Base-by-base conservation (phyloP, 53 echinoderm and acorn worm genomes). In the Echinarachnius parma region DNA sequence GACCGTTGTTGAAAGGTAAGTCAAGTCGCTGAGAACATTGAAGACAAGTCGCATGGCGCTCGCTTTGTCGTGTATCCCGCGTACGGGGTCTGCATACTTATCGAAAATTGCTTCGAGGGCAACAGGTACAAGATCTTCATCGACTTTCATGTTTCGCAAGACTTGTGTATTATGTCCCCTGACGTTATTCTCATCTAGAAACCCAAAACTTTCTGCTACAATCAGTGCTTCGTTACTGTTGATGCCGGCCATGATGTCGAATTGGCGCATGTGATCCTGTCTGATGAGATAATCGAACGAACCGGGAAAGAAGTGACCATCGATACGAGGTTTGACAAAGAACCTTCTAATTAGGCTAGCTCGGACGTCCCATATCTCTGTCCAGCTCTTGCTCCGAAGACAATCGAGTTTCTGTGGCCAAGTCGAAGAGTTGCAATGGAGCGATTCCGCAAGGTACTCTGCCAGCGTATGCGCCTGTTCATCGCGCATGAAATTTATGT, bases 191-290 rank as follows among this genome's bases (percentile, higher is more conserved):
- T n/a, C n/a, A n/a, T n/a, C n/a, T n/a, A n/a, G n/a, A n/a, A n/a
- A n/a, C n/a, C n/a, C n/a, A n/a, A n/a, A n/a, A n/a, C n/a, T n/a
- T n/a, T n/a, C n/a, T n/a, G n/a, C n/a, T n/a, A n/a, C n/a, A n/a
- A n/a, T 31, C 7, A 48, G 27, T 15, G 78, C 84, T 57, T 83
- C 78, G 42, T 68, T 46, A 34, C 71, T 78, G 61, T 67, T 83
- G 28, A 78, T 2, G 8, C 84, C 78, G 4, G 53, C 24, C 9
- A 83, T 28, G 49, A 57, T 20, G 46, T 83, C 84, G 44, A 68
- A 83, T 62, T 77, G 59, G 19, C 33, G n/a, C 5, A 45, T 15
- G 31, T 26, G 24, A 5, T 60, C 48, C 4, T 5, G 15, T 18
- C 46, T 45, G 2, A 47, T 28, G 4, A 78, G 70, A 5, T 34